These are phyloP conservation scores for Sweltsa coloradensis DNA, from an alignment of 1,140 invertebrate genomes.

Conservation along the genomic window DNA sequence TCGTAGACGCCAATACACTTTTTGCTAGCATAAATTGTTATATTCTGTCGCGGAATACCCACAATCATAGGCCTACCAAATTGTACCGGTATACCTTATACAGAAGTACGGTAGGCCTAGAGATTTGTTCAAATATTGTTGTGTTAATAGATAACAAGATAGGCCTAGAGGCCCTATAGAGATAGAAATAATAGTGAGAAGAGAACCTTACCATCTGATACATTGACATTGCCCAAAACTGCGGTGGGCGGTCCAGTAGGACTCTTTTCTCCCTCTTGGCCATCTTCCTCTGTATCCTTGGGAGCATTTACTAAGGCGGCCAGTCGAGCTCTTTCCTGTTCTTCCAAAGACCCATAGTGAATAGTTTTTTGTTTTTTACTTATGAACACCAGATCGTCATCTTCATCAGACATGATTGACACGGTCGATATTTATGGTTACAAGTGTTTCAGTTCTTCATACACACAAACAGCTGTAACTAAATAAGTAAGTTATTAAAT, in stretches of 20 bases:
- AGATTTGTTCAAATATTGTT: slow-evolving; percentile 4
- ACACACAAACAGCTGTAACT: too few species aligned
- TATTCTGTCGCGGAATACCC: too few species aligned
- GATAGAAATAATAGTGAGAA: not conserved
- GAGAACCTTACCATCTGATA: slow-evolving; percentile 47
- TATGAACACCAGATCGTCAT: slow-evolving; percentile 60
- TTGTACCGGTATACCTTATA: not conserved
- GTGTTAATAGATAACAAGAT: not conserved
- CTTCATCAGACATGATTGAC: slow-evolving; percentile 71
- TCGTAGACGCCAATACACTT: too few species aligned
- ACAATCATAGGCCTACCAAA: not conserved
- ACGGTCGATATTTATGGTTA: too few species aligned
- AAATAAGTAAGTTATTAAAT: too few species aligned
- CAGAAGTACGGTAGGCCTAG: not conserved
- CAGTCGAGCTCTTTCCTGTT: slow-evolving; percentile 51
- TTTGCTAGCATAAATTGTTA: too few species aligned
- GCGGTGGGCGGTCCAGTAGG: slow-evolving; percentile 32
- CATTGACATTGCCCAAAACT: slow-evolving; percentile 48
- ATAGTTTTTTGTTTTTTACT: slow-evolving; percentile 64
- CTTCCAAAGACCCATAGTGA: slow-evolving; percentile 81
- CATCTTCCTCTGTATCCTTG: slow-evolving; percentile 37
- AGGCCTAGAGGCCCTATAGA: not conserved
- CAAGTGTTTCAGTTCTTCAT: too few species aligned
- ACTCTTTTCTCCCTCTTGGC: slow-evolving; percentile 28
- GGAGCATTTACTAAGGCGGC: slow-evolving; percentile 30